A percentile compares a stretch with the other conserved stretches of the same genome.
Evolutionary conservation across 2,888 invertebrate species (phyloP).

Genomic region (Luffia ferchaultella): DNA sequence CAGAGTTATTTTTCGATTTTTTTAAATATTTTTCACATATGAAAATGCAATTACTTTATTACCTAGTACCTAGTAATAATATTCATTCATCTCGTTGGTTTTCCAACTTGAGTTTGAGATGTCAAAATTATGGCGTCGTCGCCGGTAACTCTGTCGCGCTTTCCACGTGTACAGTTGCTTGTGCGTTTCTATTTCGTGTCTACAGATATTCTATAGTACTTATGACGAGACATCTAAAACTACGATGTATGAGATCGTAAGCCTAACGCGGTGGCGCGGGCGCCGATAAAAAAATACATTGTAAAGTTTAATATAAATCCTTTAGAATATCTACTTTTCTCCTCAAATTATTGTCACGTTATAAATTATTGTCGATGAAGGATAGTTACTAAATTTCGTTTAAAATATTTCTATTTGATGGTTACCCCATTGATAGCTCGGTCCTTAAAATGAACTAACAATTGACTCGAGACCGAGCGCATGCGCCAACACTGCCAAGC

Average conservation of each 20-base stretch:
- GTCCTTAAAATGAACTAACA: not conserved
- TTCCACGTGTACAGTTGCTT: constrained; percentile 32
- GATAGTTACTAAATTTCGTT: not conserved
- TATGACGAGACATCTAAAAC: constrained; percentile 1
- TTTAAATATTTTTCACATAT: not conserved
- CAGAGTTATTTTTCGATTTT: not conserved
- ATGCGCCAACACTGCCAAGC: too few relatives aligned
- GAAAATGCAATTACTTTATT: too few relatives aligned
- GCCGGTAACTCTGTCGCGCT: not conserved
- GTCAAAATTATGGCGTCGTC: too few relatives aligned
- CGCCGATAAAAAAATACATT: not conserved
- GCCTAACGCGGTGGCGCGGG: constrained; percentile 1
- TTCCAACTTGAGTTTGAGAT: too few relatives aligned
- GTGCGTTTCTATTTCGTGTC: constrained; percentile 49
- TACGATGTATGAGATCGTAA: constrained; percentile 5
- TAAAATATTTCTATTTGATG: not conserved
- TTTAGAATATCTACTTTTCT: not conserved
- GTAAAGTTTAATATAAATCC: not conserved
- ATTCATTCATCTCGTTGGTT: too few relatives aligned
- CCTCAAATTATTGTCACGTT: not conserved
- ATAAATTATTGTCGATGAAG: not conserved
- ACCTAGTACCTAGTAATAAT: too few relatives aligned
- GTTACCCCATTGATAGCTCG: too few relatives aligned
- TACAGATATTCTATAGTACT: constrained; percentile 20
- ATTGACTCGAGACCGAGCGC: not conserved